Evolutionary conservation across 2,888 invertebrate genomes (phyloP).

Genomic region (Drosophila algonquin): DNA sequence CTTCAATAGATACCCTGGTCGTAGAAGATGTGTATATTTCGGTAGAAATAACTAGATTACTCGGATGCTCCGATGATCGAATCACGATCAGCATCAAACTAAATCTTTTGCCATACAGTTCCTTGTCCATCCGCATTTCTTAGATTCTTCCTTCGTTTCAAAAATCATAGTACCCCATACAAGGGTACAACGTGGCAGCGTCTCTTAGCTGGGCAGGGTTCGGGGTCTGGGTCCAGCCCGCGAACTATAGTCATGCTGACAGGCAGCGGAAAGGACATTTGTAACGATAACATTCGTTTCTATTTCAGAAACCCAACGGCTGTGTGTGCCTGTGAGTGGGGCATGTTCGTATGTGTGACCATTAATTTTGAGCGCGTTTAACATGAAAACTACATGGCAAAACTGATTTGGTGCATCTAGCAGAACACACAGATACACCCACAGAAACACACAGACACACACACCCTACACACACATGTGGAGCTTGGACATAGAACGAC

Average conservation of each 20-base stretch:
- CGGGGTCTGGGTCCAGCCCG: constrained; percentile 41
- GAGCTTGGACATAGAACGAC: constrained; percentile 20
- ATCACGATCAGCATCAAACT: too few relatives aligned
- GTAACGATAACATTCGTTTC: constrained; percentile 76
- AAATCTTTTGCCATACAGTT: too few relatives aligned
- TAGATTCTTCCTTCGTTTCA: neutral
- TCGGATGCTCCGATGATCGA: too few relatives aligned
- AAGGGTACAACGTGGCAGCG: neutral
- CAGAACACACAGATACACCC: constrained; percentile 38
- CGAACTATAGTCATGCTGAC: constrained; percentile 72
- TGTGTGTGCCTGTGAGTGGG: constrained; percentile 29
- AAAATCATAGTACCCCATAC: neutral
- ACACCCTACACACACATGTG: constrained; percentile 1
- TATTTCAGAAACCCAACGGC: constrained; percentile 60
- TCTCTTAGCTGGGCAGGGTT: neutral
- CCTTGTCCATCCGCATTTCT: neutral
- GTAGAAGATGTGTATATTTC: neutral
- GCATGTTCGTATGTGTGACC: constrained; percentile 59
- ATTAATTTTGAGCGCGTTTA: constrained; percentile 78
- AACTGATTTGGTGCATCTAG: constrained; percentile 72
- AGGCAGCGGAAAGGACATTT: constrained; percentile 77
- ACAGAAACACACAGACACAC: constrained; percentile 19
- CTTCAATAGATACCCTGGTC: neutral
- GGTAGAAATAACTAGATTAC: too few relatives aligned
- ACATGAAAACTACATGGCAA: constrained; percentile 76